These are phyloP conservation scores for Leptopilina syphax DNA, from an alignment of 2,888 invertebrate genomes.

Conservation along the genomic window DNA sequence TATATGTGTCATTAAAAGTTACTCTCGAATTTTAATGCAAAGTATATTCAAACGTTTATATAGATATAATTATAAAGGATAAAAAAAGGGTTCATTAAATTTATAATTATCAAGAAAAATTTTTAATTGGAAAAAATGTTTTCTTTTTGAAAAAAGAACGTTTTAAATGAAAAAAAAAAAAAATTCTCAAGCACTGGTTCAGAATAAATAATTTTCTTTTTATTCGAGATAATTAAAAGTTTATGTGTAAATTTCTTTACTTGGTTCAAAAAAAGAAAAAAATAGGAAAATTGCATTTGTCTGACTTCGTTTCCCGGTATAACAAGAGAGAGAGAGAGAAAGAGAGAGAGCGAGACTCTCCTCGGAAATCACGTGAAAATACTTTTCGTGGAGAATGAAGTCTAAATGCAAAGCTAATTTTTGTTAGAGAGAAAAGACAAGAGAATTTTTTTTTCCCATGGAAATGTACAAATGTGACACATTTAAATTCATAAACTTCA, in stretches of 20 bases:
- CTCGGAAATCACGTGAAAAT: conserved; percentile 28
- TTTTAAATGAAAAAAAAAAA: no score
- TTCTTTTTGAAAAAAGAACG: no score
- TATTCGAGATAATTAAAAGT: conserved; percentile 15
- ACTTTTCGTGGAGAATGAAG: conserved; percentile 6
- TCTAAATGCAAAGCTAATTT: conserved; percentile 24
- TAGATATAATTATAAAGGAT: no score
- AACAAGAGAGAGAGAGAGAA: neutral
- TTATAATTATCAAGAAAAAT: no score
- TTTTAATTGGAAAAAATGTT: no score
- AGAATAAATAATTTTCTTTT: neutral
- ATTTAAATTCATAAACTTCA: neutral
- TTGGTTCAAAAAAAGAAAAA: neutral
- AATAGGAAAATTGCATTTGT: conserved; percentile 24
- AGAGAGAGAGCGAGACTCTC: neutral
- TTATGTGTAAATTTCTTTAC: conserved; percentile 3
- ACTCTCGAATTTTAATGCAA: no score
- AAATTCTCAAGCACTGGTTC: no score
- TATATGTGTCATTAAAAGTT: no score
- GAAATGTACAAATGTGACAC: neutral
- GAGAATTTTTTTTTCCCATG: neutral
- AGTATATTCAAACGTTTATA: no score
- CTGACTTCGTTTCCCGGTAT: conserved; percentile 19
- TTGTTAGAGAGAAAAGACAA: conserved; percentile 1
- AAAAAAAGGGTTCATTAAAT: no score